Base-by-base conservation (phyloP, 1,140 invertebrate genomes). In the Asobara japonica region DNA sequence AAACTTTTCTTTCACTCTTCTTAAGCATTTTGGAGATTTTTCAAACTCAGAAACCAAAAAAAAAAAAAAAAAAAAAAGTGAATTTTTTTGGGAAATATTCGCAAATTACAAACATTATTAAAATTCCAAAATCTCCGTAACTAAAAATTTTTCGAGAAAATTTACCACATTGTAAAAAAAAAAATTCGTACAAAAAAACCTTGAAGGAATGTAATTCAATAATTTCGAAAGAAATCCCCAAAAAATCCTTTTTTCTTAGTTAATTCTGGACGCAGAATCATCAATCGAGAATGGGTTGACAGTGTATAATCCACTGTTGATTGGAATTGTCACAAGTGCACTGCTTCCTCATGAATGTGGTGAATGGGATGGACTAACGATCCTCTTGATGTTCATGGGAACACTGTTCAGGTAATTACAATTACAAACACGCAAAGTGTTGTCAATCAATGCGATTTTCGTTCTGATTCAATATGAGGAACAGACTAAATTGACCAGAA, bases 291-390 rank as follows among this genome's bases (percentile, higher is more conserved):
- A 84, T 38, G 88, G 88, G 38, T 69, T 88, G 45, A 87, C 86
- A 1, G 79, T 86, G 0, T 87, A 80, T 64, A 89, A 89, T 77
- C 86, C 87, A 3, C 38, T 88, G 3, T 77, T 89, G n/a, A 78
- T 88, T 20, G 88, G 87, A 0, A 76, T 76, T 0, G 78, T 88
- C 13, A 87, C 87, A 0, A 82, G 82, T 45, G 66, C 71, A 4
- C 48, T 86, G 13, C 76, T 85, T 65, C 83, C 83, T 3, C 75
- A 75, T 13, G 13, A 84, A 27, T 88, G 84, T 65, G 83, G 82
- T 0, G 27, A 65, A 2, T 83, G 83, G 29, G 84, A 86, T 64
- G 62, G 76, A 13, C 83, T 84, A 25, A 79, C 79, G 27, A 70
- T 77, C 0, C 56, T 83, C 1, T 62, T 84, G 29, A 73, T 80